Conservation (phyloP, 2,888 invertebrate species). For the Meteorus colon region DNA sequence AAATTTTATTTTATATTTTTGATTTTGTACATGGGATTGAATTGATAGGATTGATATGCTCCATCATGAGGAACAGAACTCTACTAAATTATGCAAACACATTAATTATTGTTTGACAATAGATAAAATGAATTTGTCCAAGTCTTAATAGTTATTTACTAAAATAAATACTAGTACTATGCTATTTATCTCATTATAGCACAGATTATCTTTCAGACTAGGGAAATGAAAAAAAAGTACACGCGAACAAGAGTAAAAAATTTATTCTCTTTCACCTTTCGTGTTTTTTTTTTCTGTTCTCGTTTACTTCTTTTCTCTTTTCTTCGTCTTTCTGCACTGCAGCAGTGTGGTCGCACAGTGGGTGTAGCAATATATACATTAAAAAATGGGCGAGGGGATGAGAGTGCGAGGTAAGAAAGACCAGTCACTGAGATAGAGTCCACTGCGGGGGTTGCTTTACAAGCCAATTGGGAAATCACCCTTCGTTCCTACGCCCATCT, state of each 20-base stretch:
- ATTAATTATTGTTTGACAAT: too few species aligned
- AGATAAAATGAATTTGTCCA: too few species aligned
- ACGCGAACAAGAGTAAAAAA: background rate
- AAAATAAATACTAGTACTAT: too few species aligned
- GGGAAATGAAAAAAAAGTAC: background rate
- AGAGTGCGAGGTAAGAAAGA: background rate
- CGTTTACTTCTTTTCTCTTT: background rate
- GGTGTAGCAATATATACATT: constrained; percentile 24
- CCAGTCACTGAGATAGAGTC: constrained; percentile 57
- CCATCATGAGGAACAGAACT: too few species aligned
- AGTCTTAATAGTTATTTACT: too few species aligned
- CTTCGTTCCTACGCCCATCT: constrained; percentile 46
- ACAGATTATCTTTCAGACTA: background rate
- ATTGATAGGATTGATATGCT: too few species aligned
- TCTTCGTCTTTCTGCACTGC: constrained; percentile 1
- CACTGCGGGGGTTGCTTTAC: constrained; percentile 72
- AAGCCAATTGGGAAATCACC: constrained; percentile 77
- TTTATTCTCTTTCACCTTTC: background rate
- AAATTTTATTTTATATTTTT: too few species aligned
- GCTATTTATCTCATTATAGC: too few species aligned
- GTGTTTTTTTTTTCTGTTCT: constrained; percentile 1
- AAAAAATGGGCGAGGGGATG: constrained; percentile 42
- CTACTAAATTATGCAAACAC: too few species aligned
- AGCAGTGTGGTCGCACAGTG: constrained; percentile 15
- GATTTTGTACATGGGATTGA: too few species aligned